A percentile compares a stretch with the other conserved stretches of the same genome.
Evolutionary conservation across 1,140 invertebrate genomes (phyloP).

Genomic region (Aricia agestis): DNA sequence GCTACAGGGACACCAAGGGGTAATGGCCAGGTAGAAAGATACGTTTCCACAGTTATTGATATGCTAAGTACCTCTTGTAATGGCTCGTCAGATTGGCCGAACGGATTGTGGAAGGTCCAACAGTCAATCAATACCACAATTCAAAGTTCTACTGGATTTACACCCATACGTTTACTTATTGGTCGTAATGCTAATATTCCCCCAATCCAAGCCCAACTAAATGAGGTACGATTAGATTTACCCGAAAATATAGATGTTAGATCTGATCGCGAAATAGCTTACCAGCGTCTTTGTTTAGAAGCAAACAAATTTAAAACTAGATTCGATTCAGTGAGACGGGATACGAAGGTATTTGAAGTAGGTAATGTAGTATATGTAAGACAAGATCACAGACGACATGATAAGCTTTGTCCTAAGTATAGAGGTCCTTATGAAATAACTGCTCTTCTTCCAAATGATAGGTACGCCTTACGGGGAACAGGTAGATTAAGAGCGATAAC

Average conservation of each 20-base stretch:
- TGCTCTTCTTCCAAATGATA: constrained; percentile 27
- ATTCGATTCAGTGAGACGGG: constrained; percentile 32
- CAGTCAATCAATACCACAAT: constrained; percentile 44
- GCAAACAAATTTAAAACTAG: constrained; percentile 35
- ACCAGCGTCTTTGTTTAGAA: constrained; percentile 21
- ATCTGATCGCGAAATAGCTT: constrained; percentile 28
- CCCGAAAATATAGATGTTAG: constrained; percentile 23
- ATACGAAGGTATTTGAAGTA: constrained; percentile 30
- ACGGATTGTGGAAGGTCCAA: constrained; percentile 47
- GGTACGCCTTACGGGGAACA: constrained; percentile 28
- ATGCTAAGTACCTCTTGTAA: constrained; percentile 38
- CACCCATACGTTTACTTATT: constrained; percentile 36
- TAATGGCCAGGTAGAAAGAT: constrained; percentile 55
- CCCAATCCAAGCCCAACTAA: constrained; percentile 28
- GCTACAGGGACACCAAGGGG: constrained; percentile 42
- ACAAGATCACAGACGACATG: constrained; percentile 40
- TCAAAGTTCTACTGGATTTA: constrained; percentile 44
- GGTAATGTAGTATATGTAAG: constrained; percentile 41
- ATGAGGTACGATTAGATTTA: constrained; percentile 25
- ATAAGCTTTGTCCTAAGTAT: constrained; percentile 39
- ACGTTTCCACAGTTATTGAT: constrained; percentile 43
- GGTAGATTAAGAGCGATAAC: constrained; percentile 31
- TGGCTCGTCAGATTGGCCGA: constrained; percentile 45
- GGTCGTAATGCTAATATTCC: constrained; percentile 37
- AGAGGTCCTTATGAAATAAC: constrained; percentile 43